Evolutionary conservation across 2,113 vertebrate species (phyloP), one percentile per base, ranked within the genome.

Genomic region (Cyphomyrus plagiostoma): DNA sequence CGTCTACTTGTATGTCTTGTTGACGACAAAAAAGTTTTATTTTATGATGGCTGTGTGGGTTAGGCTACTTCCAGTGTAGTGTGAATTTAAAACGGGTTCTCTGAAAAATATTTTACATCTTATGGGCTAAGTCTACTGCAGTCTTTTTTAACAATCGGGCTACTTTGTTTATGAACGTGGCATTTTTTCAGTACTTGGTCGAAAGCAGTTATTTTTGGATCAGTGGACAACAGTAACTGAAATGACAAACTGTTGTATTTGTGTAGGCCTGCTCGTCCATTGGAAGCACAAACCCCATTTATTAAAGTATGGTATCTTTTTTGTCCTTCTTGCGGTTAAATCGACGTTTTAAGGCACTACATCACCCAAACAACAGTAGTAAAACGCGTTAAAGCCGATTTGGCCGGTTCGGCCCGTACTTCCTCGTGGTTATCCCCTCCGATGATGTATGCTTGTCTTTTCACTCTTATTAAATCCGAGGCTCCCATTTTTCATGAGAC

Each of bases 301-400:
- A n/a, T 84, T 39, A n/a, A 11, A 84, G 42, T n/a, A 8, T 21
- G 23, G 82, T n/a, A 11, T 48, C 77, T 23, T 84, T 45, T 84
- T 48, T 84, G 74, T 42, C 74, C 82, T 39, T 87, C 50, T 19
- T 39, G 49, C 30, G 13, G 70, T 82, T 49, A 42, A 96, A 53
- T 88, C 35, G 56, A 56, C 30, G 39, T 88, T 58, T 39, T 26
- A 15, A 95, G 93, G 93, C 92, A 94, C 92, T 96, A 96, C 95
- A 97, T 97, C 96, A 96, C 94, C 92, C 90, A 93, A 96, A 95
- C 96, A 95, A 96, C 96, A 95, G 95, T 93, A 95, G 94, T 96
- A 96, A 96, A 97, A 96, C 96, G 95, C 96, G 96, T 96, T 97
- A 96, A 96, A 96, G 96, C 95, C 95, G 96, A 97, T 97, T 96